These are phyloP conservation scores for Haliclystus octoradiatus DNA, from an alignment of 30 jellyfish, hydroid and myxozoan species.

Conservation along the genomic window DNA sequence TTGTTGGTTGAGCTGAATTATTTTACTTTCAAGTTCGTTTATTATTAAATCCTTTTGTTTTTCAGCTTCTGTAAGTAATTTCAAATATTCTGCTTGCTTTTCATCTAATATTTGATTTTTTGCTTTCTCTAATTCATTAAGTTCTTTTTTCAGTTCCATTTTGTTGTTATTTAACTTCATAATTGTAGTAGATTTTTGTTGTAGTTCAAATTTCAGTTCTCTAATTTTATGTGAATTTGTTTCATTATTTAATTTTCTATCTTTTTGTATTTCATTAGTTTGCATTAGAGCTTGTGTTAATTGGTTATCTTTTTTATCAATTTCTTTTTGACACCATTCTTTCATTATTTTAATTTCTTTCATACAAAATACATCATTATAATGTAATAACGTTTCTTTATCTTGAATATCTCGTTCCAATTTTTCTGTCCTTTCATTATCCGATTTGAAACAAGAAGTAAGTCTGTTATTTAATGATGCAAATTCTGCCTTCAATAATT, in stretches of 20 bases:
- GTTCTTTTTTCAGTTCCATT: background rate
- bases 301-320: background rate
- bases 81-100: background rate
- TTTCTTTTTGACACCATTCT: background rate
- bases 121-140: background rate
- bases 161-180: background rate
- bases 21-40: background rate
- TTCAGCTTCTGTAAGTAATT: background rate
- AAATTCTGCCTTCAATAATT: background rate
- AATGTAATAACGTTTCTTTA: background rate
- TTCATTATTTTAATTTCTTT: background rate
- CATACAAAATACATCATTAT: background rate
- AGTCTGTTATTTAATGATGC: background rate
- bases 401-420: background rate
- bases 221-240: background rate
- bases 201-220: background rate
- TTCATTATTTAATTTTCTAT: background rate
- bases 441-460: background rate
- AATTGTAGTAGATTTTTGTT: background rate
- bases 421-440: background rate
- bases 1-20: background rate
- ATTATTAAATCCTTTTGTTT: no score
- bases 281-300: background rate
- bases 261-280: background rate
- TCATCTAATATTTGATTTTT: background rate